Percentiles rank a stretch among this genome's conserved stretches.
phyloP scores from a whole-genome alignment of 35 echinoderm and acorn worm species.

The Lytechinus pictus region DNA sequence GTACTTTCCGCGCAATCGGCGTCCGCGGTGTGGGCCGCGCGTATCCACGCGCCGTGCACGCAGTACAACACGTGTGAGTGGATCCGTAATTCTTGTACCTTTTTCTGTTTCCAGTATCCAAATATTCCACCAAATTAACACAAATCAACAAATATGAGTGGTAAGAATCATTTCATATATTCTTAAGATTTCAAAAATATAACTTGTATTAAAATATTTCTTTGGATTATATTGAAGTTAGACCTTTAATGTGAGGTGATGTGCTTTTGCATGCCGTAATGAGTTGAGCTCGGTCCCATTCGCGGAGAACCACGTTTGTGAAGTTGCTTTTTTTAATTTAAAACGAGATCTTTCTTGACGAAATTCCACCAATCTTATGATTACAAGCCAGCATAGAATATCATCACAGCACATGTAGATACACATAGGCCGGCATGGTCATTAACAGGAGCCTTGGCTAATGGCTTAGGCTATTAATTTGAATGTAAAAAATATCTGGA shows the following conservation, averaged over 20 bases:
- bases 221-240: not conserved
- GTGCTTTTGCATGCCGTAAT: not conserved
- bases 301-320: not conserved
- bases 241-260: not conserved
- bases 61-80: not conserved
- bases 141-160: conserved; percentile 12
- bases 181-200: not conserved
- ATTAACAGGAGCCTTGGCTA: too few species aligned
- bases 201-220: not conserved
- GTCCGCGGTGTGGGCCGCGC: too few species aligned
- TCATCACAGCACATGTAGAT: too few species aligned
- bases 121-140: not conserved
- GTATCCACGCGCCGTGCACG: not conserved
- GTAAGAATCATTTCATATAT: not conserved
- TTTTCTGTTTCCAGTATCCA: conserved; percentile 4
- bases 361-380: too few species aligned
- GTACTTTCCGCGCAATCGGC: not conserved
- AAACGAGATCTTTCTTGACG: too few species aligned
- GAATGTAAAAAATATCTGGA: too few species aligned
- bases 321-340: not conserved
- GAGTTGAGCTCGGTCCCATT: not conserved
- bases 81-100: not conserved
- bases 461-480: too few species aligned
- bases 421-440: too few species aligned
- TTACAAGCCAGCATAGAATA: too few species aligned